Percentiles rank a stretch among this genome's conserved stretches.
phyloP scores from a whole-genome alignment of 2,113 vertebrate species.

The Dasyprocta punctata region DNA sequence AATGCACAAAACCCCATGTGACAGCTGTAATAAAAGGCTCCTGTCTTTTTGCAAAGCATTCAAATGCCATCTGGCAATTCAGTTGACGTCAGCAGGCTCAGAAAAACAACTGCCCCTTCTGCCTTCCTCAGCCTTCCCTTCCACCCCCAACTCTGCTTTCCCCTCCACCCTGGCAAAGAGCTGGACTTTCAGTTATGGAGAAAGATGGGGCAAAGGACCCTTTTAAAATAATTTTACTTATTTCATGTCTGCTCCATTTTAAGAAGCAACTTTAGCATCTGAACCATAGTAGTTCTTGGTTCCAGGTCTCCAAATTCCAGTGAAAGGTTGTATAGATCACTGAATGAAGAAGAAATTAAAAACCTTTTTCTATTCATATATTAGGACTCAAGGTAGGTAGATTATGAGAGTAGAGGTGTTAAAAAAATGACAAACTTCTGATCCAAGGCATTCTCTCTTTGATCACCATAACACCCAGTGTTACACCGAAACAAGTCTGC shows the following conservation, averaged over 20 bases:
- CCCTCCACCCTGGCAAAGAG: slow-evolving; percentile 55
- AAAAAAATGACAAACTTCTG: slow-evolving; percentile 58
- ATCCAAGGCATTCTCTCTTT: slow-evolving; percentile 30
- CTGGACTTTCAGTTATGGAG: slow-evolving; percentile 7
- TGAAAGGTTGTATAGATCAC: not conserved
- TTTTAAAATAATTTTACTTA: not conserved
- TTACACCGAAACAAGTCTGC: not conserved
- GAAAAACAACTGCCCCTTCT: slow-evolving; percentile 84
- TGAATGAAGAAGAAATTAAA: not conserved
- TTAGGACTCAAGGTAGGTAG: not conserved
- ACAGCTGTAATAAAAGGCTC: slow-evolving; percentile 86
- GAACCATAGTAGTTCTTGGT: not conserved
- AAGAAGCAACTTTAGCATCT: not conserved
- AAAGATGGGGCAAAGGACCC: not conserved
- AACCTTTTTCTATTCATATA: slow-evolving; percentile 14
- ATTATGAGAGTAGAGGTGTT: slow-evolving; percentile 15
- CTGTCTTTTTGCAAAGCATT: slow-evolving; percentile 86
- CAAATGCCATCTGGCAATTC: slow-evolving; percentile 88
- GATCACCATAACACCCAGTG: not conserved
- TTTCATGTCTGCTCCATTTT: not conserved
- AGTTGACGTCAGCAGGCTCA: slow-evolving; percentile 87
- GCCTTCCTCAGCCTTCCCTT: slow-evolving; percentile 61
- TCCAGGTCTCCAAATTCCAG: not conserved
- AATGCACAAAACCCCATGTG: slow-evolving; percentile 83
- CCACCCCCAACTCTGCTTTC: slow-evolving; percentile 3